Percentiles rank a stretch among this genome's conserved stretches.
These are phyloP conservation scores for Parapristionchus giblindavisi DNA, from an alignment of 2,888 invertebrate species.

Conservation along the genomic window DNA sequence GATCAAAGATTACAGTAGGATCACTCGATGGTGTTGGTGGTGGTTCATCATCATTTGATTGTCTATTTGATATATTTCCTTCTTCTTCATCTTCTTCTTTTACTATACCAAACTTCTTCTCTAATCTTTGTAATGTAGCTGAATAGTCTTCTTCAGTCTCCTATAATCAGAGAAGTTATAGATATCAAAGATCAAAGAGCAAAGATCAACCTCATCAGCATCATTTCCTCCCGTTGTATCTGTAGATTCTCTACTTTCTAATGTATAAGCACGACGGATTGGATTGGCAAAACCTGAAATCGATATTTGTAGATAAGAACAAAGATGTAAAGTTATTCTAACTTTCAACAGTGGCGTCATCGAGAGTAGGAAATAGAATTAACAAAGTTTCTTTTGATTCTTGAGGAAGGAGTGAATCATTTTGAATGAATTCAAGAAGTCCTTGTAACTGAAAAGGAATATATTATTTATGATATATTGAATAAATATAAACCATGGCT, in stretches of 20 bases:
- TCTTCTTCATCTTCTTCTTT: slow-evolving; percentile 43
- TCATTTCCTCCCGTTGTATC: slow-evolving; percentile 36
- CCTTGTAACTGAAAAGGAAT: slow-evolving; percentile 45
- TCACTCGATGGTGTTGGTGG: slow-evolving; percentile 35
- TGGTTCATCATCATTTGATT: slow-evolving; percentile 26
- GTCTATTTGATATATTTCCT: slow-evolving; percentile 13
- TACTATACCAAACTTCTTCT: slow-evolving; percentile 36
- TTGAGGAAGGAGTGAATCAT: slow-evolving; percentile 40
- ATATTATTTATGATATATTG: not conserved
- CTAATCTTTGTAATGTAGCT: slow-evolving; percentile 12
- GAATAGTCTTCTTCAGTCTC: slow-evolving; percentile 29
- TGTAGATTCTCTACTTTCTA: slow-evolving; percentile 29
- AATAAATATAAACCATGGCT: slow-evolving; percentile 46
- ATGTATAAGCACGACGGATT: slow-evolving; percentile 3
- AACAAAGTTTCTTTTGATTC: slow-evolving; percentile 41
- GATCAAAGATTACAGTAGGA: slow-evolving; percentile 7
- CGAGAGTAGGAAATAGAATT: slow-evolving; percentile 42
- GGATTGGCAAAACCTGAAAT: slow-evolving; percentile 24
- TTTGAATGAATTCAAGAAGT: slow-evolving; percentile 43
- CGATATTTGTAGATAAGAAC: not conserved
- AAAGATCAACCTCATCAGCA: slow-evolving; percentile 36
- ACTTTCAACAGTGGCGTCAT: slow-evolving; percentile 50
- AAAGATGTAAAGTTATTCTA: not conserved
- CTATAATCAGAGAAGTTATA: not conserved
- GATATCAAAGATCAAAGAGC: too few relatives aligned